Evolutionary conservation across 2,797 vertebrate genomes (phyloP), one percentile per base, ranked within the genome.

Genomic region (Poeciliopsis presidionis): DNA sequence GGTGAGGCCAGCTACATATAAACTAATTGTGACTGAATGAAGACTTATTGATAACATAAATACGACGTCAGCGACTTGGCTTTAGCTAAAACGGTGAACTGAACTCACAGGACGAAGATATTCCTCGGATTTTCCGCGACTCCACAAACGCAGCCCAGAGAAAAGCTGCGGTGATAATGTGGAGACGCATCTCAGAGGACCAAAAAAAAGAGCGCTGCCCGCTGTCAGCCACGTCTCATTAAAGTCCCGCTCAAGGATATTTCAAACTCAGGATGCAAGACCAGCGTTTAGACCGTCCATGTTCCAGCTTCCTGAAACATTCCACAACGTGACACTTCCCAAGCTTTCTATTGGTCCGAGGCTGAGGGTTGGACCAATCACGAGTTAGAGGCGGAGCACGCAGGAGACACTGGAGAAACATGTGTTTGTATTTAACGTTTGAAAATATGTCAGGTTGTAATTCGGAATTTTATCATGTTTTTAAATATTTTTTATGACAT

Each of bases 51-150:
- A n/a, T 43, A 45, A 20, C 2, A n/a, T 33, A 45, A 28, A 30
- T 14, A 22, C 36, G 39, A 53, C 11, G 47, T 6, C 2, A n/a
- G 75, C 75, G 65, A 7, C 16, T 57, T 87, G 83, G 81, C 86
- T 43, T 22, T 33, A 78, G 89, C 89, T 93, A 89, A 18, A 79
- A 80, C 57, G 76, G 63, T 46, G 63, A 74, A 33, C 73, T 39
- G 51, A 39, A 95, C 95, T 95, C 81, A 96, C 95, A 95, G 41
- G 94, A 94, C 69, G 94, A 92, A 72, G 95, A 96, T 81, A 95
- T 94, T 36, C 95, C 95, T 90, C 94, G 88, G 41, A 95, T 87
- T 93, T 93, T 95, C 88, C 91, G 90, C 47, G 93, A 90, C 36
- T 94, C 91, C 71, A 82, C 91, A 33, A 87, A 73, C 47, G 79